phyloP scores from a whole-genome alignment of 1,140 invertebrate genomes.

The Hestina assimilis region DNA sequence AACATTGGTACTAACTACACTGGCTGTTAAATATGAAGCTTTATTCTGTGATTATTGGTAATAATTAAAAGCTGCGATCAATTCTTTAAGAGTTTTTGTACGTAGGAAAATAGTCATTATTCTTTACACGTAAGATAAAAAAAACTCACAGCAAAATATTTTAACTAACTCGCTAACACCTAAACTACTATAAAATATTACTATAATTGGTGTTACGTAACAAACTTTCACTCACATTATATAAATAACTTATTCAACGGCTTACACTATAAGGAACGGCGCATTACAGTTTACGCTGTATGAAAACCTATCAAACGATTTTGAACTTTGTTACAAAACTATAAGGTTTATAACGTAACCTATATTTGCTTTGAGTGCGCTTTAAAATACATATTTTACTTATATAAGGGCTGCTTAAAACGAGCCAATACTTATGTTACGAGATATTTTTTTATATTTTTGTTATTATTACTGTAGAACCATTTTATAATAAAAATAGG shows the following conservation, averaged over 20 bases:
- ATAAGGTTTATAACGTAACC: not conserved
- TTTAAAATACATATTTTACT: not conserved
- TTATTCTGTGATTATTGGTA: no score
- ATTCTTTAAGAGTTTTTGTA: no score
- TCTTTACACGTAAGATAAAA: not conserved
- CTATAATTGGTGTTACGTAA: slow-evolving; percentile 3
- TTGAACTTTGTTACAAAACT: slow-evolving; percentile 6
- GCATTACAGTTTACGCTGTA: not conserved
- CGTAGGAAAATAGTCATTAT: not conserved
- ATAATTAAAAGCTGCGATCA: not conserved
- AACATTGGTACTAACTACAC: not conserved
- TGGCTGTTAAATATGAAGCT: not conserved
- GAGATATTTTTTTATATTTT: not conserved
- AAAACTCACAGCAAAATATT: not conserved
- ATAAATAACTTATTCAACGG: slow-evolving; percentile 1
- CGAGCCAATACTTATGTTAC: not conserved
- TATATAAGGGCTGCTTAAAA: not conserved
- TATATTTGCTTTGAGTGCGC: not conserved
- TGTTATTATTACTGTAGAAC: slow-evolving; percentile 2
- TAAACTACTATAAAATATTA: not conserved
- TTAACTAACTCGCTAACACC: not conserved
- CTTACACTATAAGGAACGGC: slow-evolving; percentile 19
- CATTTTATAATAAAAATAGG: slow-evolving; percentile 1
- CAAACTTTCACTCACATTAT: not conserved
- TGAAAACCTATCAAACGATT: not conserved